Evolutionary conservation across 2,797 vertebrate species (phyloP), one percentile per base, ranked within the genome.

Genomic region (Rhinogobio ventralis): DNA sequence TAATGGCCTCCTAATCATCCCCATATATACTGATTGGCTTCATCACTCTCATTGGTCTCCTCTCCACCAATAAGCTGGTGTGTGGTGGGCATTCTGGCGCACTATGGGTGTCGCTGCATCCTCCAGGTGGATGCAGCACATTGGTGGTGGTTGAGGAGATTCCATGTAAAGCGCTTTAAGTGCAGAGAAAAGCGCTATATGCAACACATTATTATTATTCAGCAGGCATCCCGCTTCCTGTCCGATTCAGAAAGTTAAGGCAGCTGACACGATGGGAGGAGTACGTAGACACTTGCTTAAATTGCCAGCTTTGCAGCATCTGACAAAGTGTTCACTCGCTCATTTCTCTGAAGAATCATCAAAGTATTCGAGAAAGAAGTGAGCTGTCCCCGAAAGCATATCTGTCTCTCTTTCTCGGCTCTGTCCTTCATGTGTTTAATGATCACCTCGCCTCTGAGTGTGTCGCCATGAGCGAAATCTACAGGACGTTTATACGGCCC

Each of bases 381-480:
- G 76, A 86, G 76, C 85, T 85, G 82, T 87, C 89, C 84, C 89
- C 86, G 20, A 68, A 45, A 88, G 87, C 79, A 36, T 71, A 51
- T 68, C 39, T 67, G 53, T 57, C 71, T 81, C 60, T 81, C 49
- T 55, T 74, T 74, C 72, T 77, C 53, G 45, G 67, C 53, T 83
- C 64, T 45, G 30, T 76, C 68, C 81, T 75, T 85, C 33, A 79
- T 79, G 82, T 87, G 39, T 84, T 80, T 87, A 86, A 83, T 85
- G 80, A 71, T 86, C 83, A 85, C 75, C 33, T 46, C 67, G 49
- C 57, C 69, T 19, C 69, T 62, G 57, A 74, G 79, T 89, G 90
- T 90, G 90, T 85, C 84, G 86, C 88, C 90, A 76, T 78, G 83
- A 90, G 87, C 80, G 46, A 86, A 87, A 88, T 90, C 86, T 81